Conservation (phyloP, 1,140 invertebrate genomes). For the Agraylea sexmaculata region DNA sequence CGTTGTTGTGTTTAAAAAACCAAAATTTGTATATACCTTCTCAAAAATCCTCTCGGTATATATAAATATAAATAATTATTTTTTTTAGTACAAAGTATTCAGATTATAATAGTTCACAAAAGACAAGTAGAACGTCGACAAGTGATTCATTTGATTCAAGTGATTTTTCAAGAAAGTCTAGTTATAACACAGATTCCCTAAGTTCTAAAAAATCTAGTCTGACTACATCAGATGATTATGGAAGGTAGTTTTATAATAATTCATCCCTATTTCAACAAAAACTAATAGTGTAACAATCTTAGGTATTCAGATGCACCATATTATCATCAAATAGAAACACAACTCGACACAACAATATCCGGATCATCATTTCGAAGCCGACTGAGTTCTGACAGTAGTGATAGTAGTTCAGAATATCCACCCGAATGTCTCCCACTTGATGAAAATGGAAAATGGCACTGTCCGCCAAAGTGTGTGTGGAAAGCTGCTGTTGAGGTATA, state of each 20-base stretch:
- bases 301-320: conserved; percentile 19
- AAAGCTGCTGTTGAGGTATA: conserved; percentile 61
- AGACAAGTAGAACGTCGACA: conserved; percentile 15
- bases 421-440: conserved; percentile 35
- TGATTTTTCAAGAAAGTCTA: conserved; percentile 17
- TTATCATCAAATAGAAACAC: conserved; percentile 11
- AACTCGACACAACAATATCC: conserved; percentile 8
- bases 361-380: conserved; percentile 10
- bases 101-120: conserved; percentile 11
- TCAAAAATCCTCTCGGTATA: no score
- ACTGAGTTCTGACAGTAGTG: conserved; percentile 25
- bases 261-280: not conserved
- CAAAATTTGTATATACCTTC: no score
- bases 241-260: conserved; percentile 12
- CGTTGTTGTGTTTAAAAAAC: no score
- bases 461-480: conserved; percentile 70
- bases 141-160: conserved; percentile 12
- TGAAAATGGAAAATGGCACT: conserved; percentile 53
- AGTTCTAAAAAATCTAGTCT: conserved; percentile 19
- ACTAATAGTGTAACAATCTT: conserved; percentile 2
- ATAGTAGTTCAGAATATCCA: conserved; percentile 34
- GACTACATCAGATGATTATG: conserved; percentile 18
- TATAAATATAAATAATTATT: not conserved
- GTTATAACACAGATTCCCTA: conserved; percentile 18
- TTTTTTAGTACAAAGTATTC: conserved; percentile 5